Evolutionary conservation across 2,113 vertebrate genomes (phyloP), one percentile per base, ranked within the genome.

Genomic region (rabbit (Oryctolagus cuniculus)): DNA sequence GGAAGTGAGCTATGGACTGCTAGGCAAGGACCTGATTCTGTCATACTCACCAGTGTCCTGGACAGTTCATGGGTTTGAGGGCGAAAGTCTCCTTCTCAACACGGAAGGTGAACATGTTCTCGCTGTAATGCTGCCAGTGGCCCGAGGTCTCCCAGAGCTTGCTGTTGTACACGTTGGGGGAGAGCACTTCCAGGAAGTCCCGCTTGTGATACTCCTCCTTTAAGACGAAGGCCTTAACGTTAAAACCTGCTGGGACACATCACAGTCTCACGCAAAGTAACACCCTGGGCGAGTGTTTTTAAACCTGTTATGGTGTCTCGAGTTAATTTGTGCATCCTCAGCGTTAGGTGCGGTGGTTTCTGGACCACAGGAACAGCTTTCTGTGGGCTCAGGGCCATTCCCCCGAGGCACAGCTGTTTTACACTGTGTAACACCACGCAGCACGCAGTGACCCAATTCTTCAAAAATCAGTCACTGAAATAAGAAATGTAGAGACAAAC

Each of bases 61-160:
- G 99, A 79, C 99, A 99, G 97, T 99, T 99, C 99, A 99, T 99
- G 2, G 99, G 99, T 94, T 99, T 99, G 15, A 99, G 98, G 9
- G 99, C 99, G 75, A 99, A 99, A 3, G 98, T 96, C 70, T 99
- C 99, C 88, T 99, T 99, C 92, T 99, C 99, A 0, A 99, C 95
- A 0, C 99, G 98, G 96, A 99, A 99, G 79, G 99, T 99, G 97
- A 99, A 99, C 98, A 99, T 99, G 97, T 99, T 99, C 90, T 99
- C 98, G 1, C 98, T 99, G 98, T 99, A 99, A 97, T 99, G 99
- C 87, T 99, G 99, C 99, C 99, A 99, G 86, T 99, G 99, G 34
- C 99, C 99, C 0, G 99, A 99, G 3, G 98, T 98, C 97, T 99
- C 99, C 99, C 99, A 99, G 95, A 99, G 98, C 93, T 98, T 99